Evolutionary conservation across 2,797 vertebrate species (phyloP), one percentile per base, ranked within the genome.

Genomic region (Gallinago nigripennis): DNA sequence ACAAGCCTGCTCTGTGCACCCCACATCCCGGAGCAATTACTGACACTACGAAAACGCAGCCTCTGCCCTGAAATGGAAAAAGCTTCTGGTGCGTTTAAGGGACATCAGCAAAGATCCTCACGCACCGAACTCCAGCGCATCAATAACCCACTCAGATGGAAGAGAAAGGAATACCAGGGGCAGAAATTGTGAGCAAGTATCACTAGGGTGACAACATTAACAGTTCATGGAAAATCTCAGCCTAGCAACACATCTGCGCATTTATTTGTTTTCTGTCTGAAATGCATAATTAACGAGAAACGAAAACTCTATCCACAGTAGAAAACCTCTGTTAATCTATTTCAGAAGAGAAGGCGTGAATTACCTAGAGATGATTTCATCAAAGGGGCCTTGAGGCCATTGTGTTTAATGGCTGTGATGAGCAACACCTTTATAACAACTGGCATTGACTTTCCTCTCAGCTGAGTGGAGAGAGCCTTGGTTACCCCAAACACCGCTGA

Each of bases 101-200:
- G 48, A 31, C 19, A 25, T 4, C 16, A 45, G 61, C 39, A 20
- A 16, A 54, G 51, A 45, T 27, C 25, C 48, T 30, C 9, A 0
- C 30, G 6, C 2, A 7, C 27, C 24, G 0, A 16, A 14, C 23
- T 3, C 33, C n/a, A 53, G 41, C 31, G 1, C 4, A 20, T 8
- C 14, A 0, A 25, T 6, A 37, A 15, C 5, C 37, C n/a, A 31
- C 60, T 23, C 27, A 28, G 56, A 23, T 7, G 51, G 58, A 17
- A 69, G 50, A 33, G 25, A 20, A 20, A 50, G 30, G n/a, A 46
- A n/a, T 8, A 21, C 19, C 3, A 7, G 6, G 20, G 28, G 51
- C 39, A 76, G 69, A 33, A 33, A 30, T 8, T 2, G 1, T 31
- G n/a, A 21, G 28, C 58, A 56, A 82, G 16, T 16, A n/a, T 8